phyloP scores from a whole-genome alignment of 2,888 invertebrate genomes.

The Epinotia ramella region DNA sequence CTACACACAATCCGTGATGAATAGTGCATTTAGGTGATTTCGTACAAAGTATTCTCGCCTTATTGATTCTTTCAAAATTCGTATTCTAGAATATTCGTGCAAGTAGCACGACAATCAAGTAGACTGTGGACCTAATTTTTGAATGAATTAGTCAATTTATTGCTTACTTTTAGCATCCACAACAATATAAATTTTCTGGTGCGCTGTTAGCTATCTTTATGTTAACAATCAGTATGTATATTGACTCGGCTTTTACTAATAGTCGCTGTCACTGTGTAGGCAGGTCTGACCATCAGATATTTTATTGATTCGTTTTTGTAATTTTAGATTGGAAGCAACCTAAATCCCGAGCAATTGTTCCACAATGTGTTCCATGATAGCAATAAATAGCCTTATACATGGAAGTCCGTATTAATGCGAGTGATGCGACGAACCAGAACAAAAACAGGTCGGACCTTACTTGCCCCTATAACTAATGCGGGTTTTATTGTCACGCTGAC shows the following conservation, averaged over 20 bases:
- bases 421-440: slow-evolving; percentile 2
- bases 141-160: too few relatives aligned
- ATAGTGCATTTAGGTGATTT: too few relatives aligned
- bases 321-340: background rate
- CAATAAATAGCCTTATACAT: slow-evolving; percentile 16
- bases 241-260: too few relatives aligned
- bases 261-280: background rate
- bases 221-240: too few relatives aligned
- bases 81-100: background rate
- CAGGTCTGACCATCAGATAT: background rate
- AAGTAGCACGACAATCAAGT: too few relatives aligned
- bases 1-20: background rate
- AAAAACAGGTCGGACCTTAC: background rate
- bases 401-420: slow-evolving; percentile 12
- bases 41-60: background rate
- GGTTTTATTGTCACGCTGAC: too few relatives aligned
- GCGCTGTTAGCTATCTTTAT: too few relatives aligned
- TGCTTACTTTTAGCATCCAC: too few relatives aligned
- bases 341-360: background rate
- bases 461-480: background rate
- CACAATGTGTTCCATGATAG: background rate
- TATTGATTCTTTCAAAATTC: background rate
- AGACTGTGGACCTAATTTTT: too few relatives aligned
- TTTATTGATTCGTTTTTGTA: background rate
- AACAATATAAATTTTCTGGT: too few relatives aligned